These are phyloP conservation scores for Ciconia maguari DNA, from an alignment of 2,113 vertebrate species.

Conservation along the genomic window DNA sequence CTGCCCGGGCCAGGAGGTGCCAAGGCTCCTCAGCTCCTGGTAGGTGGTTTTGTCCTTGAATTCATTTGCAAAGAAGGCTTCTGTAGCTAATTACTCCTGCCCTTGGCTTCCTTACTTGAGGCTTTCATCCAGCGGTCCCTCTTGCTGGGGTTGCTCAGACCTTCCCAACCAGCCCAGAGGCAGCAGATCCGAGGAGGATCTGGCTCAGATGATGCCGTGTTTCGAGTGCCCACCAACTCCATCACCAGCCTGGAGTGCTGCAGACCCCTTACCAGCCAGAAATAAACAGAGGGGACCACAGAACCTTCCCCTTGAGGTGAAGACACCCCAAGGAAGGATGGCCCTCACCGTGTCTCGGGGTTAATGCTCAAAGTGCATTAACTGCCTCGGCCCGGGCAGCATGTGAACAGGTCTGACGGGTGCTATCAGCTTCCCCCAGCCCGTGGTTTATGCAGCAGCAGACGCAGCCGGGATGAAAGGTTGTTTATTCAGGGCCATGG, in stretches of 20 bases:
- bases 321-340: not conserved
- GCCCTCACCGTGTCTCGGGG: not conserved
- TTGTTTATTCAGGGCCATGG: not conserved
- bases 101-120: not conserved
- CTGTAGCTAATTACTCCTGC: not conserved
- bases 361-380: not conserved
- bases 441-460: not conserved
- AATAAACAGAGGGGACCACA: not conserved
- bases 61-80: not conserved
- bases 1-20: not conserved
- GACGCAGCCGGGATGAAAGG: not conserved
- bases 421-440: not conserved
- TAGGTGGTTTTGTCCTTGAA: not conserved
- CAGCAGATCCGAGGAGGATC: not conserved
- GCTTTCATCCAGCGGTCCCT: fast-evolving
- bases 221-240: not conserved
- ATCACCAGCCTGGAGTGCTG: not conserved
- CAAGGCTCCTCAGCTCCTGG: not conserved
- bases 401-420: slow-evolving; percentile 2
- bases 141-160: not conserved
- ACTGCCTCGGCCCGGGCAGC: not conserved
- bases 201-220: fast-evolving
- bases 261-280: too few species aligned
- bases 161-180: not conserved
- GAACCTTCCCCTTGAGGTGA: not conserved